Evolutionary conservation across 2,113 vertebrate species (phyloP).

Genomic region (Scolopax mira): DNA sequence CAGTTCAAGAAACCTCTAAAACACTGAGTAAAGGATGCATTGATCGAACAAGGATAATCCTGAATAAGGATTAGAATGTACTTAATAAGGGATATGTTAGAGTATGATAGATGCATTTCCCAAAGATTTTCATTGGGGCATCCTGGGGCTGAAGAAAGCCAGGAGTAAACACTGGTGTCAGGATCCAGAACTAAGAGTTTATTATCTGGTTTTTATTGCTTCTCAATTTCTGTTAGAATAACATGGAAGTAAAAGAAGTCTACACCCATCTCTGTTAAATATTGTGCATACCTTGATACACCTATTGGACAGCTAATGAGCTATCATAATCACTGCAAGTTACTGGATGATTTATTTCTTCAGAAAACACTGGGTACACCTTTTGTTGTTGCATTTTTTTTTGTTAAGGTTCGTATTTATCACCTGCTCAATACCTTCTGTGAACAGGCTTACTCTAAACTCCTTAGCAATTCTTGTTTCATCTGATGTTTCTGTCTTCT

Average conservation of each 20-base stretch:
- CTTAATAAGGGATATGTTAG: neutral
- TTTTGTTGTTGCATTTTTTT: neutral
- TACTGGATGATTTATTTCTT: neutral
- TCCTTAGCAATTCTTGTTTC: neutral
- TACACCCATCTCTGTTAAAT: neutral
- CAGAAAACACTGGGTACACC: neutral
- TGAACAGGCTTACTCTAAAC: neutral
- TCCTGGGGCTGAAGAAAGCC: neutral
- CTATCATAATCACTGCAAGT: neutral
- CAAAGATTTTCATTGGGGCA: neutral
- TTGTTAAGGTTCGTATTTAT: neutral
- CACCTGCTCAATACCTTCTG: neutral
- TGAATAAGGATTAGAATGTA: neutral
- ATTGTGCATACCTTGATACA: neutral
- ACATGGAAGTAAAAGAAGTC: neutral
- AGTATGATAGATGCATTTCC: neutral
- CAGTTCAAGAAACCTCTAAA: neutral
- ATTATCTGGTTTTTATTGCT: neutral
- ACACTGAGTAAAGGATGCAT: neutral
- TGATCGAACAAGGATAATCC: neutral
- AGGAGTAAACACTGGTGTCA: neutral
- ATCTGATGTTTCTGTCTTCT: neutral
- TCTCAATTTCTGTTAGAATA: neutral
- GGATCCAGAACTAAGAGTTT: neutral
- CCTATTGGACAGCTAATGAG: neutral